Conservation (phyloP, 2,888 invertebrate species). For the Acanthococcus lagerstroemiae region DNA sequence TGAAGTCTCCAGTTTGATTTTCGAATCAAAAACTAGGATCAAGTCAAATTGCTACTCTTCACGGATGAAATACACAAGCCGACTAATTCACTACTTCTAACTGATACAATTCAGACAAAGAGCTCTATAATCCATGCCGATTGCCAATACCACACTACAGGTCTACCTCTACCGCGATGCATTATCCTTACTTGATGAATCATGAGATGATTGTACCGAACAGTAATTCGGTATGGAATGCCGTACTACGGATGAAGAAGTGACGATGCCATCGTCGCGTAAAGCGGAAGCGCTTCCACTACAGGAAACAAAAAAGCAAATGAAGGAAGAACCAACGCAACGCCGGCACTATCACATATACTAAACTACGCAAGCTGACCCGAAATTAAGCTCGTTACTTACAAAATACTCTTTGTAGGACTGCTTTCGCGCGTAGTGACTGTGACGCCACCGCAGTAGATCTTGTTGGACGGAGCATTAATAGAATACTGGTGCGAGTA, state of each 20-base stretch:
- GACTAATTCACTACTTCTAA: too few relatives aligned
- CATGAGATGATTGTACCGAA: conserved; percentile 27
- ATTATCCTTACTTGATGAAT: conserved; percentile 20
- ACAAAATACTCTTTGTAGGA: conserved; percentile 31
- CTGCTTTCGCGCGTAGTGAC: conserved; percentile 46
- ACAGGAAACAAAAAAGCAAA: background rate
- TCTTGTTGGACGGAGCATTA: conserved; percentile 32
- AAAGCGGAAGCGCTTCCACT: conserved; percentile 28
- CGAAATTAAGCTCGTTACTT: too few relatives aligned
- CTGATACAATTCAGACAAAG: too few relatives aligned
- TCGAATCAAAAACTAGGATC: too few relatives aligned
- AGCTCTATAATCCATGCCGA: too few relatives aligned
- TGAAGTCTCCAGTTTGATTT: too few relatives aligned
- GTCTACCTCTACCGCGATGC: too few relatives aligned
- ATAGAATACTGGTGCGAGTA: conserved; percentile 33
- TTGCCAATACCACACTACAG: too few relatives aligned
- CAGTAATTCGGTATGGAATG: conserved; percentile 28
- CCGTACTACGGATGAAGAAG: conserved; percentile 3
- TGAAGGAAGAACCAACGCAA: background rate
- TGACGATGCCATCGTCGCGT: conserved; percentile 16
- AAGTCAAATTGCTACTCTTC: too few relatives aligned
- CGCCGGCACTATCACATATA: background rate
- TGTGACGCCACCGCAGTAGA: conserved; percentile 48
- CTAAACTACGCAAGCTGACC: too few relatives aligned
- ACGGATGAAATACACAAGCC: too few relatives aligned